A percentile compares a stretch with the other conserved stretches of the same genome.
phyloP scores from a whole-genome alignment of 2,797 vertebrate species.

The Channa striata region DNA sequence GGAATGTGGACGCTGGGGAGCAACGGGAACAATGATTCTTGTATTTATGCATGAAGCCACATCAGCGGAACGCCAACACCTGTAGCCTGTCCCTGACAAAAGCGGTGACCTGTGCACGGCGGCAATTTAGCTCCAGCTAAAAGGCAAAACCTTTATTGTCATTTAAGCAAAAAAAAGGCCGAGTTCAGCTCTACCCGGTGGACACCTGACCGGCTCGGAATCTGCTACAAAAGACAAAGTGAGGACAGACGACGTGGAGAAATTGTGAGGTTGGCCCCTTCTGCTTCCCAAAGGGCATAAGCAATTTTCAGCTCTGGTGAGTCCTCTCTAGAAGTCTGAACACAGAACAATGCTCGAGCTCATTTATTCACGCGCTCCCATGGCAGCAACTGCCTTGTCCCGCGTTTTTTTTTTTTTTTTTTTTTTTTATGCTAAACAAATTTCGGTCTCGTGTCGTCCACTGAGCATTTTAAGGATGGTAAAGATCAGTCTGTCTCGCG shows the following conservation, averaged over 20 bases:
- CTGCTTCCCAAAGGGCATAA: conserved; percentile 74
- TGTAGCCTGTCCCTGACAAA: conserved; percentile 36
- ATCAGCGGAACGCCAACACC: conserved; percentile 8
- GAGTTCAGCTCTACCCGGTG: not conserved
- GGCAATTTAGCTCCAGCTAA: conserved; percentile 25
- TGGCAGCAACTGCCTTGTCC: conserved; percentile 47
- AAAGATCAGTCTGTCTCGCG: not conserved
- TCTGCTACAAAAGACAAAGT: conserved; percentile 38
- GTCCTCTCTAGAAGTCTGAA: conserved; percentile 76
- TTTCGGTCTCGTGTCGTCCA: no score
- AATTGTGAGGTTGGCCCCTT: conserved; percentile 56
- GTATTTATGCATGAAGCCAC: conserved; percentile 8
- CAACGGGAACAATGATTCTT: conserved; percentile 23
- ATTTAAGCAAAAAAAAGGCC: conserved; percentile 20
- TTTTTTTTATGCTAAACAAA: conserved; percentile 50
- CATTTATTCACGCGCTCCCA: conserved; percentile 75
- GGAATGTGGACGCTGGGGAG: conserved; percentile 56
- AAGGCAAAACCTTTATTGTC: conserved; percentile 2
- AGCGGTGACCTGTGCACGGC: conserved; percentile 7
- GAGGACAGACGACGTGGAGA: conserved; percentile 48
- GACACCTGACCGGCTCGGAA: conserved; percentile 27
- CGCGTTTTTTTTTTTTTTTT: conserved; percentile 19
- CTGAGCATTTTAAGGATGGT: not conserved
- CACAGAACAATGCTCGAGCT: conserved; percentile 78
- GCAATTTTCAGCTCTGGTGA: conserved; percentile 88